phyloP scores from a whole-genome alignment of 2,797 vertebrate genomes.

The Poeciliopsis turneri region DNA sequence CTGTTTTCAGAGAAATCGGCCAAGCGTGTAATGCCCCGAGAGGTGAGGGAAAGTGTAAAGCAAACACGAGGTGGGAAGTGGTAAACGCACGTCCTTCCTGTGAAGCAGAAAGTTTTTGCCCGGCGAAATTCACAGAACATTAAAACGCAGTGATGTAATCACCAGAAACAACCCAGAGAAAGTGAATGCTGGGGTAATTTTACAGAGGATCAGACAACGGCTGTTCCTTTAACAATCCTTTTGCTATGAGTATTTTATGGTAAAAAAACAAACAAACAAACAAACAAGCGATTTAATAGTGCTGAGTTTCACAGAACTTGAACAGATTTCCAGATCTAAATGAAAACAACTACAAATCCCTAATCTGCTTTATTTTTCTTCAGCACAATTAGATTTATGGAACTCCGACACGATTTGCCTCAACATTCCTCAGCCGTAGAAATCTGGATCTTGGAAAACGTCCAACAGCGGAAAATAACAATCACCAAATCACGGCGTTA shows the following conservation, averaged over 20 bases:
- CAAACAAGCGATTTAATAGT: neutral
- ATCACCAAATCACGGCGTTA: neutral
- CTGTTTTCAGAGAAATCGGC: neutral
- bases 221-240: neutral
- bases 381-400: neutral
- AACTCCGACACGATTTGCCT: neutral
- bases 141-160: neutral
- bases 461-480: neutral
- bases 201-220: neutral
- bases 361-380: neutral
- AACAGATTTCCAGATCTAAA: neutral
- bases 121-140: neutral
- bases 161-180: neutral
- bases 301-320: neutral
- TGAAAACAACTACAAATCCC: neutral
- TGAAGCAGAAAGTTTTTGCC: neutral
- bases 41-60: constrained; percentile 5
- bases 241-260: neutral
- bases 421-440: neutral
- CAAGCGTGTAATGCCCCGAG: constrained; percentile 1
- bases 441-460: neutral
- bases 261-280: neutral
- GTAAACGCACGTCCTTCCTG: neutral
- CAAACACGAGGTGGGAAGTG: neutral
- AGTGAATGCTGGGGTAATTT: neutral